Conservation (phyloP, 2,888 invertebrate genomes). For the Octodonta nipae region DNA sequence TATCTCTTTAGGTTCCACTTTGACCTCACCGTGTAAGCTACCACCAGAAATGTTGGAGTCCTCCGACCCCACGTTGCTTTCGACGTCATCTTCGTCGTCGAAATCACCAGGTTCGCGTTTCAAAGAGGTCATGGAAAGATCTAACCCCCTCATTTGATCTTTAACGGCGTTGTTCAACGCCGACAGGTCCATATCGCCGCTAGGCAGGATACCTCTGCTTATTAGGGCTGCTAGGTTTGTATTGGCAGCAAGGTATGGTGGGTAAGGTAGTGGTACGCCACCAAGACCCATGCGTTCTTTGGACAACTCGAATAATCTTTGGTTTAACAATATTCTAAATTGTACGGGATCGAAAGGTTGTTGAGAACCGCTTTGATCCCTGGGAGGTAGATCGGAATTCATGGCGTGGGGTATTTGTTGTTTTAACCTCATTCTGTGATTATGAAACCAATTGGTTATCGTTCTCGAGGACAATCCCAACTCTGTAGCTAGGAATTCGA, state of each 20-base stretch:
- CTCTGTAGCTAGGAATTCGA: constrained; percentile 87
- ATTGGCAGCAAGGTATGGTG: constrained; percentile 65
- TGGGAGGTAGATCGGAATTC: constrained; percentile 58
- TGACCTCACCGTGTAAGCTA: constrained; percentile 46
- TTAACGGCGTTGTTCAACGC: constrained; percentile 42
- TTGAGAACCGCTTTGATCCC: constrained; percentile 53
- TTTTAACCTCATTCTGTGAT: constrained; percentile 80
- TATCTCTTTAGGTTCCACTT: constrained; percentile 42
- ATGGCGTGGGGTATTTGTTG: constrained; percentile 45
- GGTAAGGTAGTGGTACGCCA: constrained; percentile 63
- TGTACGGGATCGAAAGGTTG: constrained; percentile 81
- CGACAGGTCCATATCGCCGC: constrained; percentile 44
- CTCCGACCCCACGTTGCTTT: constrained; percentile 63
- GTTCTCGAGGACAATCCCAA: constrained; percentile 84
- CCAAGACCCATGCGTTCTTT: constrained; percentile 71
- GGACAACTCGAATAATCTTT: constrained; percentile 74
- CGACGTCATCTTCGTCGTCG: constrained; percentile 67
- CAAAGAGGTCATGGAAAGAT: constrained; percentile 70
- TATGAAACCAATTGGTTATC: constrained; percentile 99
- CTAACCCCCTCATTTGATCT: constrained; percentile 73
- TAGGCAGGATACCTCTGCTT: constrained; percentile 50
- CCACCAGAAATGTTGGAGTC: constrained; percentile 38
- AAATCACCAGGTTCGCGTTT: constrained; percentile 67
- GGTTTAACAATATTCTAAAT: constrained; percentile 76
- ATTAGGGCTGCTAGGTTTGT: constrained; percentile 65